Conservation (phyloP, 1,140 invertebrate species). For the Sarcophaga bullata region DNA sequence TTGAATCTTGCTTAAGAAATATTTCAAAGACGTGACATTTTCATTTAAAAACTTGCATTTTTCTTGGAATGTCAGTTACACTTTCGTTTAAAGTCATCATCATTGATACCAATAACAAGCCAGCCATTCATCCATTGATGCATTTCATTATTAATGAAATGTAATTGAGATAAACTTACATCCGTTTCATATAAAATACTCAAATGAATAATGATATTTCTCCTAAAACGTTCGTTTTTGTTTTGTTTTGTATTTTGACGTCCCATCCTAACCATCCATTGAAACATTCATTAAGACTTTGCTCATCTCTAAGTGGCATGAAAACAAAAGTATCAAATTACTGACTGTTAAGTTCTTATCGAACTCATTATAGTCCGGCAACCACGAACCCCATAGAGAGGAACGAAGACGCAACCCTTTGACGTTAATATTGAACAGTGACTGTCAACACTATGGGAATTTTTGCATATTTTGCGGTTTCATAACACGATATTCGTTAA, state of each 20-base stretch:
- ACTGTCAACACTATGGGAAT: background rate
- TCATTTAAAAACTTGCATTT: no score
- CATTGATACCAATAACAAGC: no score
- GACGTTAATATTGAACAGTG: background rate
- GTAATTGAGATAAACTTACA: constrained; percentile 22
- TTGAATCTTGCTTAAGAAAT: no score
- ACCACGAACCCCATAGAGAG: background rate
- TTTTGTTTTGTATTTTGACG: background rate
- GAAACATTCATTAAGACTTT: no score
- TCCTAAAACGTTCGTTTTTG: background rate
- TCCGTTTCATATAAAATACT: background rate
- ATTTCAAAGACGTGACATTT: no score
- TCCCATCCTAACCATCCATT: no score
- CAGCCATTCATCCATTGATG: no score
- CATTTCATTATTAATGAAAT: background rate
- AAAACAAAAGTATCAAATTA: constrained; percentile 8
- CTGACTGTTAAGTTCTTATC: background rate
- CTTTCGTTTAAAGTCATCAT: no score
- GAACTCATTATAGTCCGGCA: background rate
- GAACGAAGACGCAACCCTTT: background rate
- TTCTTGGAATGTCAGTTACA: no score
- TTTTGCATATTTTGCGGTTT: constrained; percentile 31
- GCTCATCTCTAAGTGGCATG: constrained; percentile 12
- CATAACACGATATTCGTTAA: background rate
- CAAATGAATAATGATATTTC: constrained; percentile 12